Evolutionary conservation across 2,113 vertebrate genomes (phyloP).

Genomic region (Daubentonia madagascariensis): DNA sequence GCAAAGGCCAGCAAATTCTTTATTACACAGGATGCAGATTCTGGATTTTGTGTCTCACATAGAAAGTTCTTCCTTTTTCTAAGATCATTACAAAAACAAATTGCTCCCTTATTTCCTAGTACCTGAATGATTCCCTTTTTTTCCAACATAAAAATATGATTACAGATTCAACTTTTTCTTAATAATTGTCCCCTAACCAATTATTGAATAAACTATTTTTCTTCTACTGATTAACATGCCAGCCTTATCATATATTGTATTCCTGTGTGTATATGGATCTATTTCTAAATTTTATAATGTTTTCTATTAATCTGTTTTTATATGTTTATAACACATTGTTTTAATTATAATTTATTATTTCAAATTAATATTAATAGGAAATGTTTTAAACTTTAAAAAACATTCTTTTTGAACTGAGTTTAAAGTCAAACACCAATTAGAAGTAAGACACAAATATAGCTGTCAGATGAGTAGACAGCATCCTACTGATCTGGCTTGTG

Average conservation of each 20-base stretch:
- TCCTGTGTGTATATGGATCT: background rate
- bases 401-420: background rate
- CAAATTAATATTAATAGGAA: background rate
- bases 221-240: background rate
- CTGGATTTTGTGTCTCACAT: background rate
- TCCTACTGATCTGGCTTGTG: background rate
- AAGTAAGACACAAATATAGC: background rate
- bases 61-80: background rate
- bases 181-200: background rate
- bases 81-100: background rate
- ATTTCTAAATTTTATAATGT: background rate
- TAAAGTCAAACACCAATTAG: background rate
- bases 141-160: background rate
- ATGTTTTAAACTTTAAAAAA: background rate
- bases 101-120: background rate
- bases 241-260: background rate
- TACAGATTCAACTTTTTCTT: background rate
- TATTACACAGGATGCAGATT: background rate
- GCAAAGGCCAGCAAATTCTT: background rate
- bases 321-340: background rate
- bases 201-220: background rate
- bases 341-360: background rate
- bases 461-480: background rate
- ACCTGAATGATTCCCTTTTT: background rate
- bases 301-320: background rate